phyloP scores from a whole-genome alignment of 37 sponge, comb jelly and placozoan species.

The Mnemiopsis leidyi region DNA sequence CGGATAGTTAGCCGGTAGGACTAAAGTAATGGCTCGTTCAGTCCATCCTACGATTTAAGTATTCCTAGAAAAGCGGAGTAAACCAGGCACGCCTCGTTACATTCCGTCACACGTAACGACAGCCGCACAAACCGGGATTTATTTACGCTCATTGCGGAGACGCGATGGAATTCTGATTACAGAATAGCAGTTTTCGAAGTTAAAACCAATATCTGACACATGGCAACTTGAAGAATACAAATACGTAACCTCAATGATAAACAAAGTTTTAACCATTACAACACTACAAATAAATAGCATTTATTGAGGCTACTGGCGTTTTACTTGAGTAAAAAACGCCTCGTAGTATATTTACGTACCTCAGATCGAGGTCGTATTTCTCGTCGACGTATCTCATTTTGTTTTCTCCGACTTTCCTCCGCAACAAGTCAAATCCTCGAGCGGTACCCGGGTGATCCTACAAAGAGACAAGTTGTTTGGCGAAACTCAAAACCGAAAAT shows the following conservation, averaged over 20 bases:
- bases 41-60: neutral
- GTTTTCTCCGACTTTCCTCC: constrained; percentile 31
- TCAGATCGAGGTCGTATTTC: constrained; percentile 28
- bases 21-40: neutral
- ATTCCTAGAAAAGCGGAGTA: neutral
- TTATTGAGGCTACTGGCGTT: too few species aligned
- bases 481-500: too few species aligned
- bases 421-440: neutral
- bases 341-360: neutral
- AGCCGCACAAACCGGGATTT: neutral
- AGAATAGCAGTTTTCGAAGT: neutral
- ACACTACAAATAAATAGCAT: too few species aligned
- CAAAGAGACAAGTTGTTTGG: too few species aligned
- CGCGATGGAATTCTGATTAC: neutral
- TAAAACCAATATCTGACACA: too few species aligned
- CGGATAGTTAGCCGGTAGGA: neutral
- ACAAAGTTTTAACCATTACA: too few species aligned
- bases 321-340: too few species aligned
- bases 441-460: constrained; percentile 27
- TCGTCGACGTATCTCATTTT: constrained; percentile 50
- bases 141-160: neutral
- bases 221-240: too few species aligned
- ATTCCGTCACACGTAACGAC: neutral
- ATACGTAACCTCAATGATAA: too few species aligned
- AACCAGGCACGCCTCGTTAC: neutral